phyloP scores from a whole-genome alignment of 2,113 vertebrate species.

The Panthera uncia region DNA sequence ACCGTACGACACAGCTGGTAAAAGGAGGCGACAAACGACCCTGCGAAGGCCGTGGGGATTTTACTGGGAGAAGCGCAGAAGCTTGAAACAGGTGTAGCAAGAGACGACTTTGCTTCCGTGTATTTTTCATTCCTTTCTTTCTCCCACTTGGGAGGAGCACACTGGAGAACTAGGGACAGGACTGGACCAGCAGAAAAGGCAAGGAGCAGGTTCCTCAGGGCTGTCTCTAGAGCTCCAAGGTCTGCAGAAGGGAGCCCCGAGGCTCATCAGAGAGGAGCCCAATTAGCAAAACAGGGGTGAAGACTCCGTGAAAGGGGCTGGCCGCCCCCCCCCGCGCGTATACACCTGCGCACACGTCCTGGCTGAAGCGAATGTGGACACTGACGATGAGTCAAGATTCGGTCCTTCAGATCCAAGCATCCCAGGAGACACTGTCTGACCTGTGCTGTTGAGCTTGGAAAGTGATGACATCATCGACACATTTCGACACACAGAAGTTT shows the following conservation, averaged over 20 bases:
- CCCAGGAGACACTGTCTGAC: not conserved
- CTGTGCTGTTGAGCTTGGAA: not conserved
- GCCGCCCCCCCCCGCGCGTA: not conserved
- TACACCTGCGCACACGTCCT: not conserved
- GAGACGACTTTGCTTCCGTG: not conserved
- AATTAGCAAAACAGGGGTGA: not conserved
- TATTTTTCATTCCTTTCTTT: not conserved
- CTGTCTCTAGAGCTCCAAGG: not conserved
- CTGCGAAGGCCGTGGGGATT: not conserved
- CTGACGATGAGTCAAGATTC: not conserved
- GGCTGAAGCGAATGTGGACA: not conserved
- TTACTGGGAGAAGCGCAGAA: not conserved
- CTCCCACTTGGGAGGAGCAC: not conserved
- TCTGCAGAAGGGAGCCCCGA: accelerated
- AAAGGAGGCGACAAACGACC: not conserved
- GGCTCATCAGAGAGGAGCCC: not conserved
- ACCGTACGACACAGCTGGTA: not conserved
- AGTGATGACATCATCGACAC: not conserved
- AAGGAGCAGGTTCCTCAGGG: not conserved
- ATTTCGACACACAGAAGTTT: accelerated
- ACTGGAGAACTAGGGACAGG: not conserved
- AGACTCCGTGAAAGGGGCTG: not conserved
- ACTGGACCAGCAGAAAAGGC: not conserved
- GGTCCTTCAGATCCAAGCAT: not conserved
- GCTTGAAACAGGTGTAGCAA: not conserved